phyloP scores from a whole-genome alignment of 2,113 vertebrate species.

The Tretioscincus oriximinensis region DNA sequence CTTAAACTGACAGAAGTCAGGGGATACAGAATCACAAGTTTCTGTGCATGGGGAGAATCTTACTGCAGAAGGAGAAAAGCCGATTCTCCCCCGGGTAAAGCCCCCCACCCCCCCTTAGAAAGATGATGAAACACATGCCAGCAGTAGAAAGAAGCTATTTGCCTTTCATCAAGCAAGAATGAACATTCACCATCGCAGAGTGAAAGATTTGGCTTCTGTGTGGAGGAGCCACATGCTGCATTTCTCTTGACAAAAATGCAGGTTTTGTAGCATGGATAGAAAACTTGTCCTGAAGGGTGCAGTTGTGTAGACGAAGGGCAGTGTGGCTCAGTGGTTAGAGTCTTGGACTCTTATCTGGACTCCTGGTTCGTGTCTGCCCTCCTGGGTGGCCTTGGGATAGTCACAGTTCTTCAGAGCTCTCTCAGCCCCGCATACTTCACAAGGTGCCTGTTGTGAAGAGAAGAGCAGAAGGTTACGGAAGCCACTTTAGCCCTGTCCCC shows the following conservation, averaged over 20 bases:
- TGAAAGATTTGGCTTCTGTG: neutral
- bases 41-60: neutral
- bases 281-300: neutral
- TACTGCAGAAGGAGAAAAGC: fast-evolving
- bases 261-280: neutral
- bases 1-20: constrained; percentile 31
- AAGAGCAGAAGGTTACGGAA: no score
- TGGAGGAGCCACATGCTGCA: neutral
- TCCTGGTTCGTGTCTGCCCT: no score
- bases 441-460: no score
- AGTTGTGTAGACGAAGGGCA: neutral
- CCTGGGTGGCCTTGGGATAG: no score
- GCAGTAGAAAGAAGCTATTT: neutral
- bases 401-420: no score
- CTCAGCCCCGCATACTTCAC: no score
- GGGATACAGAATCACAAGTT: neutral
- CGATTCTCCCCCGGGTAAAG: neutral
- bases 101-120: neutral
- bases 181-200: constrained; percentile 24
- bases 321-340: no score
- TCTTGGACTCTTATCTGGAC: no score
- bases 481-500: no score
- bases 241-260: no score
- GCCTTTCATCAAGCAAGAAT: constrained; percentile 16
- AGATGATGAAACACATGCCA: neutral